These are phyloP conservation scores for Falco biarmicus DNA, from an alignment of 2,797 vertebrate species.

Conservation along the genomic window DNA sequence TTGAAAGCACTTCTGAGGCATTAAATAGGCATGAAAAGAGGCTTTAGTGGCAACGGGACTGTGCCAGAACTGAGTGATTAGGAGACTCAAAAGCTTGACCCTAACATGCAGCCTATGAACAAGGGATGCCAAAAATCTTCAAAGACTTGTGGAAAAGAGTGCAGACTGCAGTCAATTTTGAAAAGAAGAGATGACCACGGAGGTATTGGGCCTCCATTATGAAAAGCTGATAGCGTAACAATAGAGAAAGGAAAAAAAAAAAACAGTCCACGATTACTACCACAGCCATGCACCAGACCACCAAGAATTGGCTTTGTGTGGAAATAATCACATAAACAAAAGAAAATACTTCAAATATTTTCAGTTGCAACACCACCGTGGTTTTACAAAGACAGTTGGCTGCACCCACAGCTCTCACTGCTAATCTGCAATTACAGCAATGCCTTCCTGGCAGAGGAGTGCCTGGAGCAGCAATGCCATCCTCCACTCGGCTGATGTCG, in stretches of 20 bases:
- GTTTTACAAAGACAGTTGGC: neutral
- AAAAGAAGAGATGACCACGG: neutral
- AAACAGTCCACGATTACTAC: neutral
- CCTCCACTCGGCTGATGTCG: rapidly evolving
- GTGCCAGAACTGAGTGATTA: conserved; percentile 62
- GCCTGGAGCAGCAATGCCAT: neutral
- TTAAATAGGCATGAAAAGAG: conserved; percentile 85
- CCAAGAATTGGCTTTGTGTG: neutral
- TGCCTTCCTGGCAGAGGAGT: neutral
- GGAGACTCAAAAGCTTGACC: conserved; percentile 65
- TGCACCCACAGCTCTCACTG: neutral
- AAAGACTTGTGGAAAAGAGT: conserved; percentile 9
- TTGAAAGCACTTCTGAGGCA: conserved; percentile 90
- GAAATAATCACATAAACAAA: neutral
- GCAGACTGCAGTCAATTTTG: neutral
- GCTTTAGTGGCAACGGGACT: conserved; percentile 79
- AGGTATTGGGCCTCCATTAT: neutral
- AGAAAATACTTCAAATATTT: neutral
- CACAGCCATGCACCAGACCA: neutral
- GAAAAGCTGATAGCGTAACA: neutral
- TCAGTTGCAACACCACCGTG: neutral
- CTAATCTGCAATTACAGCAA: neutral
- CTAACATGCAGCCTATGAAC: neutral
- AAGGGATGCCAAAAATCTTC: conserved; percentile 49
- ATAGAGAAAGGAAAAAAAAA: neutral